Percentiles rank a stretch among this genome's conserved stretches.
Evolutionary conservation across 1,140 invertebrate species (phyloP).

Genomic region (Scaptomyza montana): DNA sequence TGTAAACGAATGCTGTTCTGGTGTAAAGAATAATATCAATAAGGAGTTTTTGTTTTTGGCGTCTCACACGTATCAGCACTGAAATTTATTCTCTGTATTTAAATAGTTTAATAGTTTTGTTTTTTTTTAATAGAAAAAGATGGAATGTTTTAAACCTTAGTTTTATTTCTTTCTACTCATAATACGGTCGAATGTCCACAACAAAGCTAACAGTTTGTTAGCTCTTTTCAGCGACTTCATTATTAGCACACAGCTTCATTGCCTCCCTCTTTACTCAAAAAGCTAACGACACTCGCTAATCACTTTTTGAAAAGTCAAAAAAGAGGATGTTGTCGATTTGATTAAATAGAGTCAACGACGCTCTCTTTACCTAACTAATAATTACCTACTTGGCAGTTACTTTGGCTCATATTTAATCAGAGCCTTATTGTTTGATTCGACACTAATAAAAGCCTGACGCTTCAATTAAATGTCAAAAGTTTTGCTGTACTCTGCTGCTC

Average conservation of each 20-base stretch:
- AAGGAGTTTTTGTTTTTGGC: background rate
- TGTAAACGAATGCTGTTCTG: background rate
- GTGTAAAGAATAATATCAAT: background rate
- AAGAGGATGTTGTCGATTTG: background rate
- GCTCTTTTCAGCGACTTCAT: too few relatives aligned
- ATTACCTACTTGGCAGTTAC: conserved; percentile 22
- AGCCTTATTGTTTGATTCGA: conserved; percentile 46
- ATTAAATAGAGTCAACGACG: conserved; percentile 8
- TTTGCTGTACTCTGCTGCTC: background rate
- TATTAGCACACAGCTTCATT: too few relatives aligned
- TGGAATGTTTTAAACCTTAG: too few relatives aligned
- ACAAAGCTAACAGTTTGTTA: too few relatives aligned
- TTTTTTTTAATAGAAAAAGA: too few relatives aligned
- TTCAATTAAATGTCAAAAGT: conserved; percentile 48
- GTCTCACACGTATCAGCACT: too few relatives aligned
- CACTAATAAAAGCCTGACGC: conserved; percentile 44
- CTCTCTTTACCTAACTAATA: background rate
- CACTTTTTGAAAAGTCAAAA: background rate
- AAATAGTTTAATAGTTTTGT: too few relatives aligned
- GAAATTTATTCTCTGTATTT: too few relatives aligned
- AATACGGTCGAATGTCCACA: too few relatives aligned
- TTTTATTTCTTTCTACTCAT: too few relatives aligned
- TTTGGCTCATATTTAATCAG: conserved; percentile 49
- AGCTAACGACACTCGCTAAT: background rate
- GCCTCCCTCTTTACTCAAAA: too few relatives aligned